A percentile compares a stretch with the other conserved stretches of the same genome.
These are phyloP conservation scores for Lissocephala sabroskyi DNA, from an alignment of 2,888 invertebrate species.

Conservation along the genomic window DNA sequence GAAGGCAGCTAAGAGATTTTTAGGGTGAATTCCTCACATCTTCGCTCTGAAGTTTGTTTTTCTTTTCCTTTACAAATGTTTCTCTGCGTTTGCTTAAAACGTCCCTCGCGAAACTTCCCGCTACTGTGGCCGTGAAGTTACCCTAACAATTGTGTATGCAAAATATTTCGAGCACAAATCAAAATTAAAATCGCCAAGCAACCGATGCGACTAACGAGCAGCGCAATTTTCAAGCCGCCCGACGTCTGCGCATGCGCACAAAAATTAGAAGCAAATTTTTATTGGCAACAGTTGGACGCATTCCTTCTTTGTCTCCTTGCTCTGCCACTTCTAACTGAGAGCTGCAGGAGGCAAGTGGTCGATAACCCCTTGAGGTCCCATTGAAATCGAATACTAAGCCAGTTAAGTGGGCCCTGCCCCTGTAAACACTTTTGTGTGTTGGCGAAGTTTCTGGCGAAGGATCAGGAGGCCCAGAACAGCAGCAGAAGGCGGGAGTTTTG, in stretches of 20 bases:
- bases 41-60: too few species aligned
- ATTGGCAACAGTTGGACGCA: constrained; percentile 48
- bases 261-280: constrained; percentile 55
- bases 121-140: too few species aligned
- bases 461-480: too few species aligned
- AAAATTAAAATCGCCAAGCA: constrained; percentile 51
- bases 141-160: constrained; percentile 49
- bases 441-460: not conserved
- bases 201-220: not conserved
- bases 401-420: constrained; percentile 54
- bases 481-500: constrained; percentile 26
- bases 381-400: constrained; percentile 34
- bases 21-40: too few species aligned
- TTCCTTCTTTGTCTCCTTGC: not conserved
- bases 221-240: constrained; percentile 5
- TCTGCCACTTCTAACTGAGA: too few species aligned
- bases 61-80: too few species aligned
- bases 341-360: not conserved
- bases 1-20: too few species aligned
- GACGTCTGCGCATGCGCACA: constrained; percentile 51
- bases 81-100: too few species aligned
- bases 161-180: constrained; percentile 60
- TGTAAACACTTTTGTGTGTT: constrained; percentile 15
- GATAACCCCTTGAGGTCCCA: constrained; percentile 4
- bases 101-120: too few species aligned